A percentile compares a stretch with the other conserved stretches of the same genome.
These are phyloP conservation scores for Parapristionchus giblindavisi DNA, from an alignment of 2,888 invertebrate species.

Conservation along the genomic window DNA sequence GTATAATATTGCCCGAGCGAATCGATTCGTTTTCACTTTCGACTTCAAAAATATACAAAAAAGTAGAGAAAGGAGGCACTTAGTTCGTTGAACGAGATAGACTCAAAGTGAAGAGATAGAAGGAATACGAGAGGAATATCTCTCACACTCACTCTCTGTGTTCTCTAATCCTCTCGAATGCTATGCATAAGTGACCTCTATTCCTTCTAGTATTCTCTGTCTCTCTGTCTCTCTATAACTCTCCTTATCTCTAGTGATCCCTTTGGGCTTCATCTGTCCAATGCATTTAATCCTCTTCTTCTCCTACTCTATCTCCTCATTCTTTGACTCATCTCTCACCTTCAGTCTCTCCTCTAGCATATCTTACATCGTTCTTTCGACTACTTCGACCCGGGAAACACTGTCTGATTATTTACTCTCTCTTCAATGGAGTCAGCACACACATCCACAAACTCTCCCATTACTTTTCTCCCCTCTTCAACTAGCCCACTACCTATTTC, in stretches of 20 bases:
- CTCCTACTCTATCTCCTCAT: slow-evolving; percentile 21
- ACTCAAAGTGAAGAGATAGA: no score
- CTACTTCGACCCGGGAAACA: slow-evolving; percentile 16
- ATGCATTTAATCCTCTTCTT: no score
- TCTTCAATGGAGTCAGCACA: slow-evolving; percentile 15
- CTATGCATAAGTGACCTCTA: slow-evolving; percentile 35
- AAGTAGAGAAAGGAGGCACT: no score
- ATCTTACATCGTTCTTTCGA: not conserved
- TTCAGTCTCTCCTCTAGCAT: not conserved
- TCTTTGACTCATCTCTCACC: slow-evolving; percentile 10
- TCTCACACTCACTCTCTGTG: no score
- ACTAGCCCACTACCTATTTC: not conserved
- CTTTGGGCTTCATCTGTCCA: no score
- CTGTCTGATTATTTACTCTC: slow-evolving; percentile 33
- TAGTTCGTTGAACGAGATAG: no score
- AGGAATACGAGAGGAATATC: no score
- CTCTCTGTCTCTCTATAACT: not conserved
- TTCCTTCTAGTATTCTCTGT: not conserved
- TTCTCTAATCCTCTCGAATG: no score
- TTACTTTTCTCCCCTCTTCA: slow-evolving; percentile 6
- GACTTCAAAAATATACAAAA: no score
- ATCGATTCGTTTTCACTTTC: no score
- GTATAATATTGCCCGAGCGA: no score
- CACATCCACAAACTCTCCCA: slow-evolving; percentile 37
- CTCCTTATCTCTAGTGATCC: no score